A percentile compares a stretch with the other conserved stretches of the same genome.
Conservation (phyloP, 2,113 vertebrate species). For the Vulpes vulpes region DNA sequence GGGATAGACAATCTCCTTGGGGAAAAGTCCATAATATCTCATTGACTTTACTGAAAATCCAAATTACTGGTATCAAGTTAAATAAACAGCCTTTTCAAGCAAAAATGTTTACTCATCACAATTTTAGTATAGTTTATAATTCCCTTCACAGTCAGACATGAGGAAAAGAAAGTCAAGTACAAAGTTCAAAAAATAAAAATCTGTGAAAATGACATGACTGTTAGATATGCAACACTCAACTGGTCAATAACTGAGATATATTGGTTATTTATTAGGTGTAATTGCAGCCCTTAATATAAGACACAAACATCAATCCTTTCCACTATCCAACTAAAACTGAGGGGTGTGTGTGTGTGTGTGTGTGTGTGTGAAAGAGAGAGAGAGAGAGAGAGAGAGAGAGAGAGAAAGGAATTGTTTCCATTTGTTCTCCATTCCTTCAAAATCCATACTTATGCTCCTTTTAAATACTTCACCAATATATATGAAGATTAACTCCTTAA, state of each 20-base stretch:
- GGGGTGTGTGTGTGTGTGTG: neutral
- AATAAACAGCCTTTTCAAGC: neutral
- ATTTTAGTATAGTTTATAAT: neutral
- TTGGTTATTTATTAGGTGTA: neutral
- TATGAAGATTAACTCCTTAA: constrained; percentile 14
- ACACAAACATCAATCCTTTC: neutral
- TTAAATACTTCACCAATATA: neutral
- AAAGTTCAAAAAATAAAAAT: neutral
- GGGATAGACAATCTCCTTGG: neutral
- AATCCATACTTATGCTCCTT: neutral
- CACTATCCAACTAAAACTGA: neutral
- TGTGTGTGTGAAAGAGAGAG: neutral
- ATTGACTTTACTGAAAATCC: neutral
- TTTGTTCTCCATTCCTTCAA: neutral
- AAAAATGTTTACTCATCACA: neutral
- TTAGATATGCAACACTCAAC: neutral
- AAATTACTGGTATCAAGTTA: neutral
- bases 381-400: neutral
- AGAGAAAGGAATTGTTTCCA: neutral
- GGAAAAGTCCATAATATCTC: neutral
- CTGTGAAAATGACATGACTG: neutral
- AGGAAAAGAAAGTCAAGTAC: neutral
- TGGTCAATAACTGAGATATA: neutral
- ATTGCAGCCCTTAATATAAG: neutral
- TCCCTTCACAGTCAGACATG: neutral